Evolutionary conservation across 2,797 vertebrate genomes (phyloP).

Genomic region (Varecia variegata): DNA sequence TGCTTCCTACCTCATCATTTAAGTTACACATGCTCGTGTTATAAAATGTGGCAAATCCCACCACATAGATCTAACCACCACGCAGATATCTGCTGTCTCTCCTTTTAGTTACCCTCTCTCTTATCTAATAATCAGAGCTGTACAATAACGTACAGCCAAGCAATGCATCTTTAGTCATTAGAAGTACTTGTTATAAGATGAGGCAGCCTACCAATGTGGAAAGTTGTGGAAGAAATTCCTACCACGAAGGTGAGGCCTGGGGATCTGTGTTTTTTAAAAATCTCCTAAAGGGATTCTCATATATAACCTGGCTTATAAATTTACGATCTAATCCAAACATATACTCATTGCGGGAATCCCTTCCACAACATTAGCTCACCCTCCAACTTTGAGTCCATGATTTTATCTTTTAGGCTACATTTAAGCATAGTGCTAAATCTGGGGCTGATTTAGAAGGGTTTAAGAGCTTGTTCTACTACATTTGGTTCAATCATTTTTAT

Average conservation of each 20-base stretch:
- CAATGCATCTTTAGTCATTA: not conserved
- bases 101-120: not conserved
- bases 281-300: not conserved
- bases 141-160: not conserved
- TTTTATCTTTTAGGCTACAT: not conserved
- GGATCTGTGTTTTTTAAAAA: not conserved
- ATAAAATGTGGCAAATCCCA: not conserved
- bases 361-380: conserved; percentile 6
- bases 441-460: conserved; percentile 47
- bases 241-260: not conserved
- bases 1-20: not conserved
- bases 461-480: conserved; percentile 50
- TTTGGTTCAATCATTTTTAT: conserved; percentile 51
- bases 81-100: not conserved
- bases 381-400: conserved; percentile 23
- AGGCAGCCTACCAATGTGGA: not conserved
- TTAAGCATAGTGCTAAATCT: conserved; percentile 24
- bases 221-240: not conserved
- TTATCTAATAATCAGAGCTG: not conserved
- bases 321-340: not conserved
- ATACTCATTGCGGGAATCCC: not conserved
- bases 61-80: not conserved
- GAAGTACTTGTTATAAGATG: not conserved
- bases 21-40: not conserved
- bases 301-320: not conserved